A percentile compares a stretch with the other conserved stretches of the same genome.
Evolutionary conservation across 2,888 invertebrate species (phyloP).

Genomic region (Idaea biselata): DNA sequence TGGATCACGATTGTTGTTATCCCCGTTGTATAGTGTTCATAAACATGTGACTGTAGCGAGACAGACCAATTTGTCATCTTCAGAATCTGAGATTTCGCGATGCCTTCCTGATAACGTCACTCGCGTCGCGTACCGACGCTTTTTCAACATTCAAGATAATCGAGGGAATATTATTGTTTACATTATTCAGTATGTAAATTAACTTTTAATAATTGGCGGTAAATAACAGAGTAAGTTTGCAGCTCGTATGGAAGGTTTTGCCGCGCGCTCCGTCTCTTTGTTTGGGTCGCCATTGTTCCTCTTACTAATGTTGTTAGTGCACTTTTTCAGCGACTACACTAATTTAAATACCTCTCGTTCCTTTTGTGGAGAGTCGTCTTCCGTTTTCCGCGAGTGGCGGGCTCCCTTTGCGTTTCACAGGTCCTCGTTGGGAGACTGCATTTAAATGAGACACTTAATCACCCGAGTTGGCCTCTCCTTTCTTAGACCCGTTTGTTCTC

Average conservation of each 20-base stretch:
- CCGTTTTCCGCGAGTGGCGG: conserved; percentile 74
- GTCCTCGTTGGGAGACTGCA: conserved; percentile 75
- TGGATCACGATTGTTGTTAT: background rate
- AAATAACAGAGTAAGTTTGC: conserved; percentile 30
- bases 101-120: background rate
- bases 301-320: conserved; percentile 79
- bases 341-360: conserved; percentile 79
- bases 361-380: conserved; percentile 77
- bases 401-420: conserved; percentile 76
- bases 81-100: background rate
- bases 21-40: background rate
- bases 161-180: background rate
- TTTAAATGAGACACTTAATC: conserved; percentile 81
- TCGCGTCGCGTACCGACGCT: background rate
- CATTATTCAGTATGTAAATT: background rate
- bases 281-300: conserved; percentile 71
- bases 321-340: conserved; percentile 78
- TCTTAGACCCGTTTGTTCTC: conserved; percentile 72
- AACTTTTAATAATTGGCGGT: background rate
- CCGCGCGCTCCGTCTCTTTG: conserved; percentile 64
- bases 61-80: conserved; percentile 1
- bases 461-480: conserved; percentile 72
- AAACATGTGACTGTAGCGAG: conserved; percentile 1
- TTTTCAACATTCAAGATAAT: background rate
- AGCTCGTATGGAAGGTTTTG: conserved; percentile 48